Base-by-base conservation (phyloP, 2,888 invertebrate species). In the Melanargia galathea region DNA sequence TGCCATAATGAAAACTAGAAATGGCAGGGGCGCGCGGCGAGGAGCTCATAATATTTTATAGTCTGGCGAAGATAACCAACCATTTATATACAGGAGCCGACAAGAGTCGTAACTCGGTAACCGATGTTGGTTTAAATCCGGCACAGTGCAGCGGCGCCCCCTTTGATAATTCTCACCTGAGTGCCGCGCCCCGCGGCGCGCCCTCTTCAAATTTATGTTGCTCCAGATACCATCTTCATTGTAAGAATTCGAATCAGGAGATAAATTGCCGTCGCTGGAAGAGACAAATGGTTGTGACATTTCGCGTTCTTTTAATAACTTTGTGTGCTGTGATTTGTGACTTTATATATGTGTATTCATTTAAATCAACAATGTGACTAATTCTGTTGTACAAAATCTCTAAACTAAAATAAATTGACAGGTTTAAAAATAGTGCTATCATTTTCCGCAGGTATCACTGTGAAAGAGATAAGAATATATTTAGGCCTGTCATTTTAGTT, bases 121-220 rank as follows among this genome's bases (percentile, higher is more conserved):
- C 74, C 76, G 72, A 83, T 87, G 89, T 89, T 87, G 86, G 83
- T 86, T 88, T 81, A 84, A 85, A 86, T 87, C 86, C 83, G 86
- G 75, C 65, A 18, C 61, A 57, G 55, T 52, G 30, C 61, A 57
- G 55, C 49, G 30, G 51, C 51, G 51, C 69, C 69, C 70, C 86
- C 86, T 81, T 78, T 86, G 87, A 89, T 89, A 89, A 91, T 91
- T 90, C 86, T 90, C 90, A 91, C 90, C 90, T 91, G 90, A 75
- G 78, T 69, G 70, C 63, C 66, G 71, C 71, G 76, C 75, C 75
- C 72, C 71, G 70, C 69, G 68, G 73, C 68, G 72, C 70, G 75
- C 76, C 79, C 78, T 76, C 76, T 59, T 71, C 76, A 78, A 84
- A 90, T 90, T 90, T 89, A 90, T 88, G 83, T 78, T 77, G 76